phyloP scores from a whole-genome alignment of 1,140 invertebrate species.

The Pemphigus obesinymphae region DNA sequence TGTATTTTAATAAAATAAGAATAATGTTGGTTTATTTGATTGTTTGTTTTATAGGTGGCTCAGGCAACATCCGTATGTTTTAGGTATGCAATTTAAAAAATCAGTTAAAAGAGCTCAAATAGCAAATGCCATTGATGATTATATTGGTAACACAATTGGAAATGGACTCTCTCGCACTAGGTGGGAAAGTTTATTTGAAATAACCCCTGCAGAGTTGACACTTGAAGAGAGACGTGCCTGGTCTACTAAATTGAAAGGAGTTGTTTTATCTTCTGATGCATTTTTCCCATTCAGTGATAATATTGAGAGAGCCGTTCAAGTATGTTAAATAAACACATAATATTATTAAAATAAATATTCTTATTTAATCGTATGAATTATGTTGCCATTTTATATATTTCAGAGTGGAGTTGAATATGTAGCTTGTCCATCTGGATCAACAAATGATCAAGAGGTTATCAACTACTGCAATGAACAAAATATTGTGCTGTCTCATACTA shows the following conservation, averaged over 20 bases:
- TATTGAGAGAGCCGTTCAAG: constrained; percentile 86
- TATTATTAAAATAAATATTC: background rate
- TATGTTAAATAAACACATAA: constrained; percentile 53
- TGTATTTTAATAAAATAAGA: background rate
- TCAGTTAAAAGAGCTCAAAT: constrained; percentile 87
- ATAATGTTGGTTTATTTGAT: constrained; percentile 28
- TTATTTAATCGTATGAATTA: background rate
- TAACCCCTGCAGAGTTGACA: constrained; percentile 64
- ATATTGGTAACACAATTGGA: constrained; percentile 84
- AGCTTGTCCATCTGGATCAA: constrained; percentile 87
- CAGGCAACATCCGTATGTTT: constrained; percentile 84
- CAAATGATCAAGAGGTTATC: constrained; percentile 86
- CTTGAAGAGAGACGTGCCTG: constrained; percentile 71
- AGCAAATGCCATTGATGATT: constrained; percentile 94
- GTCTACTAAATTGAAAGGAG: constrained; percentile 73
- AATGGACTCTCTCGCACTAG: constrained; percentile 49
- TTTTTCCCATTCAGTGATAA: constrained; percentile 99
- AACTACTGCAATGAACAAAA: constrained; percentile 87
- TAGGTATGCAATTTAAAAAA: constrained; percentile 80
- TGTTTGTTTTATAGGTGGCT: constrained; percentile 62
- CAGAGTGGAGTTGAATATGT: constrained; percentile 94
- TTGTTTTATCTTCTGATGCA: constrained; percentile 93
- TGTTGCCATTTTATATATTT: constrained; percentile 50
- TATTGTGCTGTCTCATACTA: constrained; percentile 85
- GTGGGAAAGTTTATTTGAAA: constrained; percentile 71